Evolutionary conservation across 2,113 vertebrate species (phyloP).

Genomic region (Rhombomys opimus): DNA sequence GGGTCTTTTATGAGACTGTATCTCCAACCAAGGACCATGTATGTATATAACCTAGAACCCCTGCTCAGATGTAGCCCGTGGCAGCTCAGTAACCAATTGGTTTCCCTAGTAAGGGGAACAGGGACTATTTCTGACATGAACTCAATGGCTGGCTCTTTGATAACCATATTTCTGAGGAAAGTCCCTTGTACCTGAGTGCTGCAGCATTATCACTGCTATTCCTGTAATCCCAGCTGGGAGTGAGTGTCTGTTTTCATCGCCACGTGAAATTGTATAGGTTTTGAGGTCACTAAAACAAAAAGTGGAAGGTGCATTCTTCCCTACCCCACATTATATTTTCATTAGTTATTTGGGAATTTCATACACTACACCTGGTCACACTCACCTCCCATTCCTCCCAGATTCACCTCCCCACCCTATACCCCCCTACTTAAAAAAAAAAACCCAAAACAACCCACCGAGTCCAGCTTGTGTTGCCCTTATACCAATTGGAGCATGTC

Average conservation of each 20-base stretch:
- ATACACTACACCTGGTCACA: not conserved
- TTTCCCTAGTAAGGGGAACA: too few species aligned
- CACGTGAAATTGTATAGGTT: not conserved
- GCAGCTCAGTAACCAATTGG: too few species aligned
- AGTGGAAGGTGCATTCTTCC: not conserved
- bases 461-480: not conserved
- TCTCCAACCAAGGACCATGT: too few species aligned
- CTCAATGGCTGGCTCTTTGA: too few species aligned
- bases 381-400: not conserved
- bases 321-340: not conserved
- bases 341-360: not conserved
- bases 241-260: not conserved
- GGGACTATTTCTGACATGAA: too few species aligned
- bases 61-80: too few species aligned
- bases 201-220: not conserved
- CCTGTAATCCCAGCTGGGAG: not conserved
- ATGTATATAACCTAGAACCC: too few species aligned
- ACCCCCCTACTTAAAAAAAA: too few species aligned
- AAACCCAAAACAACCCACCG: too few species aligned
- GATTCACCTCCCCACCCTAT: not conserved
- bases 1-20: too few species aligned
- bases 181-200: not conserved
- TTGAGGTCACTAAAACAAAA: not conserved
- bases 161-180: not conserved
- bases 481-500: not conserved